Base-by-base conservation (phyloP, 2,113 vertebrate species). In the Xiphophorus hellerii region DNA sequence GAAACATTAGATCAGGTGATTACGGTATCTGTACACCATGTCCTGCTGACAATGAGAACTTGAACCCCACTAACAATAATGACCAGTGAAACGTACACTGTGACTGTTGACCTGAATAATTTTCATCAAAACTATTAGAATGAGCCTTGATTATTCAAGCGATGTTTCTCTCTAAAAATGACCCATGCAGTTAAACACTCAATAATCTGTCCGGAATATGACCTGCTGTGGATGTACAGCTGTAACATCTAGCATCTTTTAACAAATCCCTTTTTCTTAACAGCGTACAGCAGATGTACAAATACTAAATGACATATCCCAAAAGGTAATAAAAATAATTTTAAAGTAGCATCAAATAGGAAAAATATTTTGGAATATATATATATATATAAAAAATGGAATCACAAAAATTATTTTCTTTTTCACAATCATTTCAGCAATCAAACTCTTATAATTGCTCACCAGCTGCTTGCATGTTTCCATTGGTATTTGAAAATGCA, bases 1-100 rank as follows among this genome's bases (percentile, higher is more conserved):
- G 35, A 39, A 87, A 77, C 65, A 63, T 14, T 27, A 60, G 13
- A 60, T 64, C 37, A 54, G 4, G 48, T 13, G 71, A 68, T 76
- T 76, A 20, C 7, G n/a, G 35, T 42, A 39, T 39, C 17, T 71
- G 17, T 67, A 66, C 22, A 31, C 58, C 11, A n/a, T 28, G 33
- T 30, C 61, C 48, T 13, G n/a, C 44, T 80, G 65, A 78, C 48
- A 74, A 44, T 17, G 42, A 44, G 42, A 17, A 44, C 42, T 17
- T 44, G 35, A 37, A 37, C 10, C 35, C 35, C 39, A 13, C 39
- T 48, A 39, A 0, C 70, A 35, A 42, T 42, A 69, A 64, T 63
- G 12, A 67, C 54, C 48, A 22, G 33, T 61, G 42, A 42, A 37
- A 60, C 9, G 60, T 30, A 62, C 17, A n/a, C 58, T 62, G n/a